These are phyloP conservation scores for Heliconius erato DNA, from an alignment of 2,888 invertebrate genomes.

Conservation along the genomic window DNA sequence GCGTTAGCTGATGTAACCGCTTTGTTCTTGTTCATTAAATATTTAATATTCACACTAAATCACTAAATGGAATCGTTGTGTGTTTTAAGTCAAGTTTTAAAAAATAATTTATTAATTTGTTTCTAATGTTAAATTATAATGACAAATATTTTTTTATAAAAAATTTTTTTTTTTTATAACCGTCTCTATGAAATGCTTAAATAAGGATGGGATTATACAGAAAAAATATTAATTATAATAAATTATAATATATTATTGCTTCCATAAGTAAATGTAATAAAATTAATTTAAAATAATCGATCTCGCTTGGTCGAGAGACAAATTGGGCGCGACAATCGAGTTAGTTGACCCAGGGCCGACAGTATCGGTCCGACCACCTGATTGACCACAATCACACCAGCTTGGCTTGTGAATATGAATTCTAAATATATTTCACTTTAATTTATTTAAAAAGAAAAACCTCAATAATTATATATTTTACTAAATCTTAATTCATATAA, in stretches of 20 bases:
- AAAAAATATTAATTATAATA: too few species aligned
- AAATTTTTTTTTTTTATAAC: not conserved
- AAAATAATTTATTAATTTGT: not conserved
- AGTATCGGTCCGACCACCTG: conserved; percentile 49
- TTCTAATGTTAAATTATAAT: not conserved
- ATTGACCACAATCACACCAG: conserved; percentile 46
- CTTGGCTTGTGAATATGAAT: conserved; percentile 6
- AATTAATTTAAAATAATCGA: conserved; percentile 65
- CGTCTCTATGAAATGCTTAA: not conserved
- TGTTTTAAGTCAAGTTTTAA: not conserved
- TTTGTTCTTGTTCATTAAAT: conserved; percentile 40
- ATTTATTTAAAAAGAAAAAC: not conserved
- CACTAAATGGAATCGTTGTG: not conserved
- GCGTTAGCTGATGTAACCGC: conserved; percentile 69
- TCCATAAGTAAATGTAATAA: conserved; percentile 56
- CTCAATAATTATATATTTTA: not conserved
- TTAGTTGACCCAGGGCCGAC: conserved; percentile 77
- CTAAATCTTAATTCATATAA: not conserved
- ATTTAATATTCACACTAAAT: conserved; percentile 29
- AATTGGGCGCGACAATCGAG: conserved; percentile 83
- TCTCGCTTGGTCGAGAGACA: conserved; percentile 68
- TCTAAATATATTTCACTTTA: not conserved
- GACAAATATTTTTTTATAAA: too few species aligned
- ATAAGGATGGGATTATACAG: not conserved
- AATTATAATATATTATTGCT: conserved; percentile 39